Percentiles rank a stretch among this genome's conserved stretches.
Conservation (phyloP, 2,797 vertebrate genomes). For the Lutjanus argentimaculatus region DNA sequence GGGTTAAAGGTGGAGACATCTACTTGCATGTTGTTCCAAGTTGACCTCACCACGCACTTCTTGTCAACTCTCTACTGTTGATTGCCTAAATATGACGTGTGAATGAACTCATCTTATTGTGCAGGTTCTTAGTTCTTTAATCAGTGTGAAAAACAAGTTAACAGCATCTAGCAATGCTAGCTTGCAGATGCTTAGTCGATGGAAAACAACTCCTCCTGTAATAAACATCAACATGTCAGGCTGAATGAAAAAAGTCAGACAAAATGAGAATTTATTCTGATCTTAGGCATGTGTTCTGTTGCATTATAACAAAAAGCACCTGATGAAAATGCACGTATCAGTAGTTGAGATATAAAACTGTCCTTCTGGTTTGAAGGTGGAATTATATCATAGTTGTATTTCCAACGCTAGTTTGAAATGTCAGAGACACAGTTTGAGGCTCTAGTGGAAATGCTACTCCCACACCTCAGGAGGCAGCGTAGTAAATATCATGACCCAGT, state of each 20-base stretch:
- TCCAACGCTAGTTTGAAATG: slow-evolving; percentile 49
- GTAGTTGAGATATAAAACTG: not conserved
- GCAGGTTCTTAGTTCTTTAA: not conserved
- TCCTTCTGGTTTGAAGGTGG: not conserved
- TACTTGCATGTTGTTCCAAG: too few relatives aligned
- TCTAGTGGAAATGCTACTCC: slow-evolving; percentile 22
- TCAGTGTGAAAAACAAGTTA: not conserved
- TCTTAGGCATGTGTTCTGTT: not conserved
- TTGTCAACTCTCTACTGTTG: not conserved
- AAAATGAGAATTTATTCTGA: not conserved
- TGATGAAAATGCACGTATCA: not conserved
- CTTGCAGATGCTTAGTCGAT: too few relatives aligned
- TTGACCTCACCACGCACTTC: too few relatives aligned
- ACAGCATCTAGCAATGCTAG: not conserved
- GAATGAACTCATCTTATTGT: not conserved
- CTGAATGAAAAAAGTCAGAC: not conserved
- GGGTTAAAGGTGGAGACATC: too few relatives aligned
- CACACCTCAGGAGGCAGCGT: slow-evolving; percentile 23
- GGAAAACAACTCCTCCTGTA: not conserved
- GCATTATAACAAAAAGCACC: not conserved
- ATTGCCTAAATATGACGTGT: not conserved
- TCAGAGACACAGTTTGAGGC: slow-evolving; percentile 33
- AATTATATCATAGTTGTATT: slow-evolving; percentile 3
- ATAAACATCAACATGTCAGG: not conserved
- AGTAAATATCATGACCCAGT: slow-evolving; percentile 48